Conservation (phyloP, 2,113 vertebrate species). For the Tetraodon nigroviridis region DNA sequence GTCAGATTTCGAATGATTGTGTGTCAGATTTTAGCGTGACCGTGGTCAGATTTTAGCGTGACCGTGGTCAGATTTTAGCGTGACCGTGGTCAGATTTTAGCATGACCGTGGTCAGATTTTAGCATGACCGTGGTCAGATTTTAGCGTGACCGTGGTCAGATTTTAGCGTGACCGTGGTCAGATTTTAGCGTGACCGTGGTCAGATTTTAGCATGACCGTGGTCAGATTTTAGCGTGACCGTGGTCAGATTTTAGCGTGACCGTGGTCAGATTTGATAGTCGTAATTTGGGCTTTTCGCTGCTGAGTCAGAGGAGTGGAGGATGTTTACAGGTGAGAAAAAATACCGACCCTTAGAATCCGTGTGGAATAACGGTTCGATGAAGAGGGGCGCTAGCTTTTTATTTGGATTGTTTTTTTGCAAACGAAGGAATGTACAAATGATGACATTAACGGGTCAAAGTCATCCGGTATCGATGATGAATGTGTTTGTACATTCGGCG, state of each 20-base stretch:
- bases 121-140: not conserved
- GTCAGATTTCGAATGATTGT: too few species aligned
- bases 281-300: too few species aligned
- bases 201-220: not conserved
- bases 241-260: not conserved
- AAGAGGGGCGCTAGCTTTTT: not conserved
- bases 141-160: not conserved
- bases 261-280: not conserved
- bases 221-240: not conserved
- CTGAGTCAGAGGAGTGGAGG: not conserved
- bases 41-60: not conserved
- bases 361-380: too few species aligned
- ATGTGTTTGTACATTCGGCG: conserved; percentile 11
- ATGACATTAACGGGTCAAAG: too few species aligned
- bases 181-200: not conserved
- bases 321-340: not conserved
- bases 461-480: not conserved
- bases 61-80: not conserved
- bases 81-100: not conserved
- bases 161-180: not conserved
- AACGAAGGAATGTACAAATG: too few species aligned
- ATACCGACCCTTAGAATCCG: not conserved
- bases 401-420: not conserved
- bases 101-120: not conserved
- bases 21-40: too few species aligned